Base-by-base conservation (phyloP, 2,113 vertebrate species). In the Bufo bufo region DNA sequence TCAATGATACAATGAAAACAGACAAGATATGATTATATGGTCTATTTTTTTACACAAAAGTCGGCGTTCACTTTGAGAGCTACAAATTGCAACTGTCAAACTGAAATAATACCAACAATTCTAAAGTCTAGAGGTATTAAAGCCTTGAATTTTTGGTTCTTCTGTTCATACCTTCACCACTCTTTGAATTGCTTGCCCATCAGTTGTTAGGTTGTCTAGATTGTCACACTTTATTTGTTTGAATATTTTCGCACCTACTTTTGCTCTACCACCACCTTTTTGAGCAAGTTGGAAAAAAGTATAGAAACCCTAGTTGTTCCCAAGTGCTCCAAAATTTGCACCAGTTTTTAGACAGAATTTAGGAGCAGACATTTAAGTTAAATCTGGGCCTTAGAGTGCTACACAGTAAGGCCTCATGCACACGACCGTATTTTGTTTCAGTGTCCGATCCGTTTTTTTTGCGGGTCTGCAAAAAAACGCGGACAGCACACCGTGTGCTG, bases 1-100 rank as follows among this genome's bases (percentile, higher is more conserved):
- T 63, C 71, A 77, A 85, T 77, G 84, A 85, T 61, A 85, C 84
- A 63, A 85, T 61, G 72, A 49, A 85, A 75, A 74, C 23, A 75
- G 83, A 75, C 83, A 74, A 74, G 69, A 59, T 58, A 45, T 75
- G 54, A 85, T 85, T 85, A 75, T 50, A 6, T n/a, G 17, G 14
- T 33, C 71, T 58, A 58, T 85, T 85, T 84, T 75, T 74, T 85
- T 50, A 85, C 83, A 59, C 69, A 8, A 81, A 81, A 63, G 23
- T 58, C 56, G 54, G 71, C 54, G 59, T 74, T 85, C 54, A 59
- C 50, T 85, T 85, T 59, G 69, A 75, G 10, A 43, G 66, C 49
- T 74, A 9, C 72, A 45, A 47, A 75, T 47, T 59, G 69, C 17
- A 59, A 43, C 49, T 19, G 20, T 52, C 45, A 56, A 74, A 58